Conservation (phyloP, 2,113 vertebrate species). For the Amphilophus citrinellus region DNA sequence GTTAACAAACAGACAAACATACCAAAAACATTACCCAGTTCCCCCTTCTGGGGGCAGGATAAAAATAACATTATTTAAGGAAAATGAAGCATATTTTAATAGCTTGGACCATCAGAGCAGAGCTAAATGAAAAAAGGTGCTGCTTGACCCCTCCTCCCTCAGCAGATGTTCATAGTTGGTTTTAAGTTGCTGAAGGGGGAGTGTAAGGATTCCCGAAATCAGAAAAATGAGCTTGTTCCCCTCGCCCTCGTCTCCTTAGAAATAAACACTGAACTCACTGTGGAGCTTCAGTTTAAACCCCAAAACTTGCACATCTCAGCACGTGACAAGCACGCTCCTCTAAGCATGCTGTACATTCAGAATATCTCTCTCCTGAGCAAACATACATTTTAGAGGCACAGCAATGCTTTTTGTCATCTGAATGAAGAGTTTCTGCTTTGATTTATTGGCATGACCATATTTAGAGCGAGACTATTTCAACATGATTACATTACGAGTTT, state of each 20-base stretch:
- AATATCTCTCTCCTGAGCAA: not conserved
- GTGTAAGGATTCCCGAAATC: conserved; percentile 34
- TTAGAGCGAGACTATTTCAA: not conserved
- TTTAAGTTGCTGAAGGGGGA: not conserved
- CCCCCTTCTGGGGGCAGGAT: too few species aligned
- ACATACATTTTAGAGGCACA: conserved; percentile 14
- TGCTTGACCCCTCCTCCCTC: not conserved
- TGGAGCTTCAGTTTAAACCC: not conserved
- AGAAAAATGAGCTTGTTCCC: conserved; percentile 8
- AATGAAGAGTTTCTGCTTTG: conserved; percentile 25
- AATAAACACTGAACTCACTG: conserved; percentile 27
- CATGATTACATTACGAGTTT: not conserved
- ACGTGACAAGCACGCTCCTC: not conserved
- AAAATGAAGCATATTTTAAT: not conserved
- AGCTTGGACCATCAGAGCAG: not conserved
- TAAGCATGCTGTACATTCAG: not conserved
- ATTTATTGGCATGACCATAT: not conserved
- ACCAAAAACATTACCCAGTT: too few species aligned
- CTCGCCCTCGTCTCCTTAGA: not conserved
- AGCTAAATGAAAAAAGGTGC: not conserved
- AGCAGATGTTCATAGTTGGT: conserved; percentile 30
- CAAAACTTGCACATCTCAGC: not conserved
- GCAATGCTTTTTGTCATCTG: conserved; percentile 4
- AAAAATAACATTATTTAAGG: too few species aligned
- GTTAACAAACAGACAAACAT: too few species aligned